Percentiles rank a stretch among this genome's conserved stretches.
Evolutionary conservation across 1,140 invertebrate species (phyloP).

Genomic region (Varroa destructor): DNA sequence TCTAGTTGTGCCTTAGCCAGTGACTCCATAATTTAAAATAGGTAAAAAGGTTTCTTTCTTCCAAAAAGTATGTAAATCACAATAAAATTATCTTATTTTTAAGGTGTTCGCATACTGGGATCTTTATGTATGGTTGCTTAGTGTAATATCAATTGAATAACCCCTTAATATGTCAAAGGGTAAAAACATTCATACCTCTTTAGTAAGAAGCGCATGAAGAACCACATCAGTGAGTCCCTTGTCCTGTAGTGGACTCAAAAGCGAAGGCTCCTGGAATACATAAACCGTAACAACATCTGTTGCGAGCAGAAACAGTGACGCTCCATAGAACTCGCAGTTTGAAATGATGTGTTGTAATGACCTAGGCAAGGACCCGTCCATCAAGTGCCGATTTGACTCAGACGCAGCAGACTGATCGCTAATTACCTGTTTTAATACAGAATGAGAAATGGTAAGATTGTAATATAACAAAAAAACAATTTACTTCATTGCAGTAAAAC

Average conservation of each 20-base stretch:
- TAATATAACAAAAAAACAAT: conserved; percentile 28
- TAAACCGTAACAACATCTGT: conserved; percentile 82
- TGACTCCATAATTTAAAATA: no score
- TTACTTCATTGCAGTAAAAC: no score
- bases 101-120: no score
- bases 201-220: conserved; percentile 65
- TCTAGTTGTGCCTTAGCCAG: no score
- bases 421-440: neutral
- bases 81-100: no score
- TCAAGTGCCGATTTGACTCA: conserved; percentile 42
- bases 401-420: conserved; percentile 1
- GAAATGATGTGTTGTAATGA: conserved; percentile 78
- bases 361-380: conserved; percentile 71
- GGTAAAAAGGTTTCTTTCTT: no score
- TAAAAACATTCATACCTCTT: conserved; percentile 50
- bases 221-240: conserved; percentile 80
- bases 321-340: conserved; percentile 81
- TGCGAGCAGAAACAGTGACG: conserved; percentile 52
- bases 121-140: no score
- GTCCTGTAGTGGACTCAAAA: conserved; percentile 69
- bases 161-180: conserved; percentile 30
- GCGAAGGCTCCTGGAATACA: conserved; percentile 79
- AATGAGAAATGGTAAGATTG: neutral
- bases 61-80: no score
- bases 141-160: neutral